Evolutionary conservation across 2,113 vertebrate genomes (phyloP).

Genomic region (Hypomesus transpacificus): DNA sequence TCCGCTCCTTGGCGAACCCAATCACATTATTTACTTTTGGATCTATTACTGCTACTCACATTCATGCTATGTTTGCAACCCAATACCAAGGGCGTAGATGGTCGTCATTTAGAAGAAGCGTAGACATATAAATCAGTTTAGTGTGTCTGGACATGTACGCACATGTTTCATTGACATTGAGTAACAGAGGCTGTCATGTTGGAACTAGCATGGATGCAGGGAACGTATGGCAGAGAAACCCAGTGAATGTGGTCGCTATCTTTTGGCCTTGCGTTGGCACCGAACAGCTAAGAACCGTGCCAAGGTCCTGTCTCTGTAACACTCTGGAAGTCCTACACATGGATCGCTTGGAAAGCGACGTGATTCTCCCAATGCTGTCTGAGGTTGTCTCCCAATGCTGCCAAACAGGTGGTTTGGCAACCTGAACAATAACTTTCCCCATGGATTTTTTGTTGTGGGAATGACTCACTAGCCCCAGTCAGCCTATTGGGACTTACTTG

Average conservation of each 20-base stretch:
- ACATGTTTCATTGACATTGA: conserved; percentile 19
- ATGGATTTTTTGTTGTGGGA: conserved; percentile 2
- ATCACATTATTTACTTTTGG: too few relatives aligned
- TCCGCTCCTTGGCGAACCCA: too few relatives aligned
- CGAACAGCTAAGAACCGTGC: conserved; percentile 26
- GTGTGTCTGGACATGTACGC: conserved; percentile 19
- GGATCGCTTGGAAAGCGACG: conserved; percentile 20
- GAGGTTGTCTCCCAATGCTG: conserved; percentile 9
- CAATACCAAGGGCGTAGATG: too few relatives aligned
- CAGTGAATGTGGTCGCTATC: conserved; percentile 25
- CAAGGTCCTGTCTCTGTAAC: conserved; percentile 38
- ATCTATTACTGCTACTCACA: too few relatives aligned
- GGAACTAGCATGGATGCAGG: conserved; percentile 3
- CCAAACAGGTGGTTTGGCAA: conserved; percentile 1
- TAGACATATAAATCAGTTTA: too few relatives aligned
- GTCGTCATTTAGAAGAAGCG: too few relatives aligned
- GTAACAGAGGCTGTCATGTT: conserved; percentile 13
- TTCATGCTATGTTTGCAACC: too few relatives aligned
- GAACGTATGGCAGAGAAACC: not conserved
- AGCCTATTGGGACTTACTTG: conserved; percentile 14
- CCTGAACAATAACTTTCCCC: conserved; percentile 34
- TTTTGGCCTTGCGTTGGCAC: conserved; percentile 30
- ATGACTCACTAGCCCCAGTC: conserved; percentile 9
- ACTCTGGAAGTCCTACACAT: conserved; percentile 41
- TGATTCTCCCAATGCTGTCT: conserved; percentile 18